Evolutionary conservation across 2,797 vertebrate species (phyloP), one percentile per base, ranked within the genome.

Genomic region (Sebastes paucispinis): DNA sequence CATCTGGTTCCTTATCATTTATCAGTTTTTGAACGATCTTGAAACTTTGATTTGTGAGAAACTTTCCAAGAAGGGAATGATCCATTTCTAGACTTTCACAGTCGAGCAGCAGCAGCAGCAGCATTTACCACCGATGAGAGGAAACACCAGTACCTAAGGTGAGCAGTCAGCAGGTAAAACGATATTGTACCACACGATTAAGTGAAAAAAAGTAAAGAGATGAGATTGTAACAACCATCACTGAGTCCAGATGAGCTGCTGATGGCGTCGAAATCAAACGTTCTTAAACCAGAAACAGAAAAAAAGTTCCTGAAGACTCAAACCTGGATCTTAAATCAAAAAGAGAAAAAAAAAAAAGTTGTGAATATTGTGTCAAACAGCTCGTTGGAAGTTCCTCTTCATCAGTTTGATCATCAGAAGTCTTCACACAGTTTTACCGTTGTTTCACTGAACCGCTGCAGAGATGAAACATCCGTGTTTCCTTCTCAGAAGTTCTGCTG

Each of bases 401-500:
- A 36, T 39, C 66, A 10, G 34, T 64, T 63, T 47, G 32, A 70
- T 13, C 22, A 20, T 65, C 69, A 54, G 32, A 66, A 16, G 18
- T 67, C 34, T 62, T 58, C 11, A 6, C 8, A 9, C n/a, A 25
- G 57, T 24, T n/a, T 27, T 3, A 11, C 27, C 24, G 43, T 58
- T 31, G n/a, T 20, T 74, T 60, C 69, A 64, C 6, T 29, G 6
- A 70, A 5, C 60, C 18, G 59, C 69, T 27, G 82, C 70, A 12
- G 50, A 10, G 47, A 50, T 0, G 47, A 50, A 24, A 25, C 54
- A 13, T 27, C 6, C 18, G 18, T 27, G 24, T 24, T 27, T 58
- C 6, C 3, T 9, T 11, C 83, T 98, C 93, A 99, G 93, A 97
- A 96, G 94, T 97, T 97, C 83, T 97, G 97, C 82, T 99, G 98